phyloP scores from a whole-genome alignment of 2,113 vertebrate species.

The Passer domesticus region DNA sequence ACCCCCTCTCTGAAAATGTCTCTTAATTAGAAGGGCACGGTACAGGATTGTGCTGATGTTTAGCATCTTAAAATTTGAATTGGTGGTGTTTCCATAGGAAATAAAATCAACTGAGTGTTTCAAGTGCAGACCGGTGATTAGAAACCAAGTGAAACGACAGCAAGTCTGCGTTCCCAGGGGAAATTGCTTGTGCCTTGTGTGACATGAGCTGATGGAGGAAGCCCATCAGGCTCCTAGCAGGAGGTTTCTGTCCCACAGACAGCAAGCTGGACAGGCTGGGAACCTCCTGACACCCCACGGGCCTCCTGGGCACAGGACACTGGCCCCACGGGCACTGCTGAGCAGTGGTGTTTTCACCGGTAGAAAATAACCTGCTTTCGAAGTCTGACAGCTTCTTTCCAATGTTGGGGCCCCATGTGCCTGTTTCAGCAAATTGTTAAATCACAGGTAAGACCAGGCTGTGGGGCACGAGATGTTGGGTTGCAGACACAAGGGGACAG shows the following conservation, averaged over 20 bases:
- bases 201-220: not conserved
- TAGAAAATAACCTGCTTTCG: not conserved
- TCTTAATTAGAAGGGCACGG: not conserved
- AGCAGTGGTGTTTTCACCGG: not conserved
- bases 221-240: not conserved
- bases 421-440: not conserved
- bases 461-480: not conserved
- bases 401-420: rapidly evolving
- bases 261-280: not conserved
- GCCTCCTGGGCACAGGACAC: not conserved
- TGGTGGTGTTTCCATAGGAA: not conserved
- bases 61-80: not conserved
- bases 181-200: not conserved
- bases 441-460: too few relatives aligned
- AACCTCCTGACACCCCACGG: too few relatives aligned
- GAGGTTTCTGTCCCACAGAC: rapidly evolving
- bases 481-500: rapidly evolving
- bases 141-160: not conserved
- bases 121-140: not conserved
- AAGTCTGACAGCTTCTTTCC: not conserved
- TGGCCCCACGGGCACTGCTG: rapidly evolving
- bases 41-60: not conserved
- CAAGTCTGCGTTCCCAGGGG: not conserved
- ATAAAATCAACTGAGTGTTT: not conserved
- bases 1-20: not conserved